These are phyloP conservation scores for Plumapathes pennacea DNA, from an alignment of 92 coral and sea anemone genomes.

Conservation along the genomic window DNA sequence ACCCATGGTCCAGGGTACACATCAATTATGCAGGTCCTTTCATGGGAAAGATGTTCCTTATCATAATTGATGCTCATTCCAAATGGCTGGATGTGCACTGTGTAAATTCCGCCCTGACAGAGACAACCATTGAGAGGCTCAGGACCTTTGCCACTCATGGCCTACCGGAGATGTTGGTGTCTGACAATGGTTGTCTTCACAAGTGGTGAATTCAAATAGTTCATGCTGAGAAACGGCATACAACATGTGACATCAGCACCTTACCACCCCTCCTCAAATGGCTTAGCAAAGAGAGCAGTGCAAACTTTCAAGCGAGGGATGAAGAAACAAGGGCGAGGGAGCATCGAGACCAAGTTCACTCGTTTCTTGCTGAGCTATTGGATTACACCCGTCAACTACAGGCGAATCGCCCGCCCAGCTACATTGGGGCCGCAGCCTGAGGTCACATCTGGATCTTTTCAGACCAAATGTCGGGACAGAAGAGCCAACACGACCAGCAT, in stretches of 20 bases:
- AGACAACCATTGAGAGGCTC: constrained; percentile 18
- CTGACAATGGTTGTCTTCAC: constrained; percentile 50
- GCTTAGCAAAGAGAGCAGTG: constrained; percentile 36
- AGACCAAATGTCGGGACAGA: constrained; percentile 8
- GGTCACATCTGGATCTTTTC: constrained; percentile 5
- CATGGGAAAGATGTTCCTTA: constrained; percentile 38
- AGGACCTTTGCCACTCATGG: constrained; percentile 27
- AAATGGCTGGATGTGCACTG: constrained; percentile 39
- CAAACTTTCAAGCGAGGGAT: constrained; percentile 40
- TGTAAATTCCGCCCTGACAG: constrained; percentile 13
- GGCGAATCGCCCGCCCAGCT: constrained; percentile 23
- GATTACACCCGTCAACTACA: constrained; percentile 18
- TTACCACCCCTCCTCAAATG: constrained; percentile 36
- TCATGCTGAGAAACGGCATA: constrained; percentile 20
- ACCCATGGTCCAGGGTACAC: constrained; percentile 25
- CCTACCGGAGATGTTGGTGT: constrained; percentile 15
- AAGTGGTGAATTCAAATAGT: constrained; percentile 29
- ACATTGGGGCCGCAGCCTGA: constrained; percentile 3
- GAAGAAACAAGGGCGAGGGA: constrained; percentile 13
- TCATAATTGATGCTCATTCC: constrained; percentile 38
- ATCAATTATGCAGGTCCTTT: constrained; percentile 28
- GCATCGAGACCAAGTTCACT: background rate
- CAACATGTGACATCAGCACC: constrained; percentile 12
- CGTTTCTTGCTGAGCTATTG: constrained; percentile 9
- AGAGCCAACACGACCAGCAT: constrained; percentile 14